Base-by-base conservation (phyloP, 1,140 invertebrate genomes). In the Drosophila orosa region DNA sequence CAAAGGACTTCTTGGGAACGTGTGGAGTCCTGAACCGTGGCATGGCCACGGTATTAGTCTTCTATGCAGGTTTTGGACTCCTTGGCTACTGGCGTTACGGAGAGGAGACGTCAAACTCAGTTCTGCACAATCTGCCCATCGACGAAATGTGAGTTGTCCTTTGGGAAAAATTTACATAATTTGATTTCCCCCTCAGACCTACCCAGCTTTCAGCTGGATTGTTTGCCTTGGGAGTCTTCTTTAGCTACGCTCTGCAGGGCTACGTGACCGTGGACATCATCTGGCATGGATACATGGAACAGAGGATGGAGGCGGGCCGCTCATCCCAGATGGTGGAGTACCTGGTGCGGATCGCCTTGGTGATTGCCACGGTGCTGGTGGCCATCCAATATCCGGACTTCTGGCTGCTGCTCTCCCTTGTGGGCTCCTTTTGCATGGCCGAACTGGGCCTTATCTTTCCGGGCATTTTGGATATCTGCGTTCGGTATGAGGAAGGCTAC, bases 381-480 rank as follows among this genome's bases (percentile, higher is more conserved):
- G 81, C 73, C n/a, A 84, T 84, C 6, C 60, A 45, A 13, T 84
- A 47, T 45, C 81, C 81, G 1, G 68, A 84, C 19, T 84, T 84
- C 35, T 68, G 67, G 0, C 17, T 84, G 3, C 27, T 84, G 5
- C 73, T 84, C 7, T 58, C 81, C 12, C 44, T 84, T 1, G 76
- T 84, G 15, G 81, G 81, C 9, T 80, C 81, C 6, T 84, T 84
- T 47, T 84, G 80, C 12, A 35, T 84, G 50, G 76, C 81, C 24
- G 81, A 84, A 25, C 22, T 84, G 63, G 73, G 73, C 24, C 54
- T 84, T 0, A 85, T 84, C 44, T 73, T 66, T 66, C 81, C 81
- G 17, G 77, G 77, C 25, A 63, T 84, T 27, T 33, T 84, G 17
- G 56, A 84, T 50, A 25, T 84, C 3, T 84, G 77, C 25, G 56